phyloP scores from a whole-genome alignment of 2,113 vertebrate species.

The Catagonus wagneri region DNA sequence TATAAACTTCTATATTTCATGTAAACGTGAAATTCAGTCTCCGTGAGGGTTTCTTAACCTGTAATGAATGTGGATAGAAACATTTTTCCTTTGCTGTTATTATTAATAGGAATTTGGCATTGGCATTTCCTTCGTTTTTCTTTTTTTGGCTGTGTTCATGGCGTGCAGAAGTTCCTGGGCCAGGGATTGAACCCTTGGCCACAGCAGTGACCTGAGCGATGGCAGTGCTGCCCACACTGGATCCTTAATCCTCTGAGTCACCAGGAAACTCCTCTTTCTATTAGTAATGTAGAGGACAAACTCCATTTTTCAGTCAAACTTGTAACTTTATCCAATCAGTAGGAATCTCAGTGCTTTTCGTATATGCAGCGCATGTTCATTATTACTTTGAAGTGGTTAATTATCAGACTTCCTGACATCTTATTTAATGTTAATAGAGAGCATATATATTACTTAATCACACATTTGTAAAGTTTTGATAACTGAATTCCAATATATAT shows the following conservation, averaged over 20 bases:
- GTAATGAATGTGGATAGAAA: not conserved
- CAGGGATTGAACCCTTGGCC: too few relatives aligned
- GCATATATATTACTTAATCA: not conserved
- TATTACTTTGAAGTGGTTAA: conserved; percentile 3
- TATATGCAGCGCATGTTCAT: not conserved
- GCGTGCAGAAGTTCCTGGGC: too few relatives aligned
- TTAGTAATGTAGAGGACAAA: not conserved
- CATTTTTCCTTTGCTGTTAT: conserved; percentile 17
- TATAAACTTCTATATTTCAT: not conserved
- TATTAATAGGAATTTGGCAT: conserved; percentile 17
- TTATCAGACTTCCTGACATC: not conserved
- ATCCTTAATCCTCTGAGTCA: too few relatives aligned
- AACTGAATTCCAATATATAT: not conserved
- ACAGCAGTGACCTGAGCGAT: too few relatives aligned
- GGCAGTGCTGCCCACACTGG: too few relatives aligned
- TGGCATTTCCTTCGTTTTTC: conserved; percentile 16
- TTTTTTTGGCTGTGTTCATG: too few relatives aligned
- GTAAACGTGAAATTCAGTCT: conserved; percentile 21
- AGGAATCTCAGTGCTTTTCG: conserved; percentile 20
- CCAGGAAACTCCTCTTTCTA: too few relatives aligned
- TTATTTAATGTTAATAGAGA: conserved; percentile 29
- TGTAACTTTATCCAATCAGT: not conserved
- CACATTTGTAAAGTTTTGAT: conserved; percentile 7
- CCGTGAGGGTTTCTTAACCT: conserved; percentile 23
- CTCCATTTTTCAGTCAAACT: not conserved